Evolutionary conservation across 2,113 vertebrate species (phyloP).

Genomic region (Camelus dromedarius): DNA sequence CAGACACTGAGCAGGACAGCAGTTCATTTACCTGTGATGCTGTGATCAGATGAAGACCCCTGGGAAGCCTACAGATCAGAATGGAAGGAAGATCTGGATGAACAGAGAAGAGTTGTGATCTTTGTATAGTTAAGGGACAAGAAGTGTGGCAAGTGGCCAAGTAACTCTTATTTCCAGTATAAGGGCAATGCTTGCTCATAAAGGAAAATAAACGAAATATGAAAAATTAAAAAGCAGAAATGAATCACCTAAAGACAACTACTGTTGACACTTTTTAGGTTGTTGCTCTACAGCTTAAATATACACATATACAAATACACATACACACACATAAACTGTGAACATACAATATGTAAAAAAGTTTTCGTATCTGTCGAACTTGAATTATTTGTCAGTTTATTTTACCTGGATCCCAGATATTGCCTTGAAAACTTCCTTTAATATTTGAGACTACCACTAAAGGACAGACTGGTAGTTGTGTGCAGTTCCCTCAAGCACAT

Average conservation of each 20-base stretch:
- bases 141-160: neutral
- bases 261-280: neutral
- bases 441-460: neutral
- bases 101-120: neutral
- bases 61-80: neutral
- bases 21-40: neutral
- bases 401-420: neutral
- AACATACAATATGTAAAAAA: neutral
- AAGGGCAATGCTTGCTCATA: neutral
- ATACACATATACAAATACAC: neutral
- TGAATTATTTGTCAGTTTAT: neutral
- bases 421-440: neutral
- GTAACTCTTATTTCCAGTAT: neutral
- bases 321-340: neutral
- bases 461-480: neutral
- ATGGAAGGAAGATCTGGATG: neutral
- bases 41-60: neutral
- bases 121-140: neutral
- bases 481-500: neutral
- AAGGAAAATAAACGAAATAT: neutral
- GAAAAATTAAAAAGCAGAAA: conserved; percentile 40
- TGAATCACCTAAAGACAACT: neutral
- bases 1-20: neutral
- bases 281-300: neutral
- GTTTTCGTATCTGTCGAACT: neutral